Evolutionary conservation across 2,888 invertebrate genomes (phyloP), one percentile per base, ranked within the genome.

Genomic region (Acrocera orbiculus): DNA sequence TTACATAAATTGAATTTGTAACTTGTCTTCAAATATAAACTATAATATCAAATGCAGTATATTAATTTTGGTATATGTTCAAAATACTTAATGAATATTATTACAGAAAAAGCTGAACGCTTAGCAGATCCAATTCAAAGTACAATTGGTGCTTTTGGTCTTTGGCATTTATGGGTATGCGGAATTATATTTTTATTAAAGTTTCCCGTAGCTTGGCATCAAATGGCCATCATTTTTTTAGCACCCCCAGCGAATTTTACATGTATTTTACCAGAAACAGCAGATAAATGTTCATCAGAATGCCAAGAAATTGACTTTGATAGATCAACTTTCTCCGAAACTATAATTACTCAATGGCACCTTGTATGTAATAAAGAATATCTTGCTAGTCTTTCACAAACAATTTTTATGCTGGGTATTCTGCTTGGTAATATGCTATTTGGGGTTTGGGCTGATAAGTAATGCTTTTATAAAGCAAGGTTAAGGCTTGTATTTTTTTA

Each of bases 121-220:
- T 9, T 16, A 29, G 30, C 38, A 0, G 80, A 81, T 49, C 69
- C 74, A 1, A 63, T 81, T 13, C 70, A 76, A 23, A 69, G 66
- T 44, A 68, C 73, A 4, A 76, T 81, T 42, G 81, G 81, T 1
- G 66, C 70, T 19, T 67, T 80, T 36, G 78, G 79, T 5, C 67
- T 66, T 48, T 82, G 80, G 76, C 81, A 82, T 50, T 64, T 80
- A 40, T 67, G 71, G 62, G 66, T 80, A 32, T 76, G 76, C 43
- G 57, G 70, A 30, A 66, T 74, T 1, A 69, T 79, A 24, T 74
- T 77, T 41, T 56, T 76, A 6, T 69, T 74, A 29, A 78, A 78
- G 56, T 74, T 79, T 48, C 76, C 78, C 1, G 72, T 78, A 4
- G 77, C 77, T 4, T 79, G 76, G 76, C 76, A 77, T 51, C 77